A percentile compares a stretch with the other conserved stretches of the same genome.
These are phyloP conservation scores for Metacarcinus magister DNA, from an alignment of 2,888 invertebrate species.

Conservation along the genomic window DNA sequence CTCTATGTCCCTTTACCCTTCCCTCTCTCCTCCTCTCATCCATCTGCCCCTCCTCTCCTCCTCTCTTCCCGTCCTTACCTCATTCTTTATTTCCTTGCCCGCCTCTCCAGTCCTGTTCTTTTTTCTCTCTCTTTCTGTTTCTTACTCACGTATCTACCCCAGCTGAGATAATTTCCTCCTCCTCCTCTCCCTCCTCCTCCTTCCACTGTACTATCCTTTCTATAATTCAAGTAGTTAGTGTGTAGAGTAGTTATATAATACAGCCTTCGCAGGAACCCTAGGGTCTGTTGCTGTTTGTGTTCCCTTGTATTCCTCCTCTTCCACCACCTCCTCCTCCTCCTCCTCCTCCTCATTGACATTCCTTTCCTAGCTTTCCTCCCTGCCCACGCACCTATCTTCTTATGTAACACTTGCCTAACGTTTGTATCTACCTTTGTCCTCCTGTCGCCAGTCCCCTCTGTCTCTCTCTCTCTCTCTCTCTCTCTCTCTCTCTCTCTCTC, in stretches of 20 bases:
- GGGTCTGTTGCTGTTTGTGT: no score
- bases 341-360: neutral
- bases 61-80: neutral
- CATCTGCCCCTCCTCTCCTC: neutral
- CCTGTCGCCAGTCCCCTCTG: neutral
- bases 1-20: neutral
- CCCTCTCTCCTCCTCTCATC: neutral
- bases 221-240: no score
- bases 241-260: no score
- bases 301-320: neutral
- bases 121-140: neutral
- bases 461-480: no score
- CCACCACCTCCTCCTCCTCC: neutral
- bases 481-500: no score
- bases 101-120: neutral
- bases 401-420: neutral
- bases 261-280: no score
- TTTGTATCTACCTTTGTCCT: neutral
- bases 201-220: no score
- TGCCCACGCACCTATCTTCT: neutral
- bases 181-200: neutral
- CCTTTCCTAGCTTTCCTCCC: neutral
- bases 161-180: slow-evolving; percentile 27
- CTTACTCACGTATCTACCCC: no score
- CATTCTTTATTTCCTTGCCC: neutral